Evolutionary conservation across 2,888 invertebrate genomes (phyloP), one percentile per base, ranked within the genome.

Genomic region (Tachystola acroxantha): DNA sequence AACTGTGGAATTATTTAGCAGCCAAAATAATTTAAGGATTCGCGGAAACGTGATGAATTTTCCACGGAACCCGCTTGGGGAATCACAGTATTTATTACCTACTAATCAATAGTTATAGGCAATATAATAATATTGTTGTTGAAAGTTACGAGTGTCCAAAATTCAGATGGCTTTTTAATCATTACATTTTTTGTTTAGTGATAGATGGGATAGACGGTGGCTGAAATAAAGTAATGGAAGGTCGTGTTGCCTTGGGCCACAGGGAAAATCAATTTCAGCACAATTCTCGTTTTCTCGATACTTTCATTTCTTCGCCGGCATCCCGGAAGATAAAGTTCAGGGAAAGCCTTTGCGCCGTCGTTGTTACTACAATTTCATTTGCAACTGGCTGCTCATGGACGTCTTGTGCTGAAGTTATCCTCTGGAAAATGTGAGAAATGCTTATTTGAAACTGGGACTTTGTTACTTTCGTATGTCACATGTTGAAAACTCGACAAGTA

Each of bases 251-350:
- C 65, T 49, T 48, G 50, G 63, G 71, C 63, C 50, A 61, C 56
- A 50, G 57, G 64, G 53, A 61, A 74, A 75, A 75, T 74, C 74
- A 71, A 78, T 75, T 77, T 71, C 57, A 56, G 53, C 53, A 57
- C 65, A 66, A 62, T 70, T 67, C 57, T 60, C 64, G 64, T 67
- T 63, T 68, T 62, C 56, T 58, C 55, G 57, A 57, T 63, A 57
- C 53, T 58, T 60, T 56, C 50, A 55, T 70, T 62, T 54, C 45
- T 58, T 52, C 42, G 39, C 53, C 42, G 40, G 44, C 42, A 49
- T 60, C 60, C 52, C 50, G 42, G 47, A 46, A 47, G 47, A 57
- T 57, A 50, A 53, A 54, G 45, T 48, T 46, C 42, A 51, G 42
- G 50, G 50, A 47, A 49, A 46, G 41, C 43, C 46, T 39, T 20